Evolutionary conservation across 2,888 invertebrate species (phyloP), one percentile per base, ranked within the genome.

Genomic region (Poecilobothrus nobilitatus): DNA sequence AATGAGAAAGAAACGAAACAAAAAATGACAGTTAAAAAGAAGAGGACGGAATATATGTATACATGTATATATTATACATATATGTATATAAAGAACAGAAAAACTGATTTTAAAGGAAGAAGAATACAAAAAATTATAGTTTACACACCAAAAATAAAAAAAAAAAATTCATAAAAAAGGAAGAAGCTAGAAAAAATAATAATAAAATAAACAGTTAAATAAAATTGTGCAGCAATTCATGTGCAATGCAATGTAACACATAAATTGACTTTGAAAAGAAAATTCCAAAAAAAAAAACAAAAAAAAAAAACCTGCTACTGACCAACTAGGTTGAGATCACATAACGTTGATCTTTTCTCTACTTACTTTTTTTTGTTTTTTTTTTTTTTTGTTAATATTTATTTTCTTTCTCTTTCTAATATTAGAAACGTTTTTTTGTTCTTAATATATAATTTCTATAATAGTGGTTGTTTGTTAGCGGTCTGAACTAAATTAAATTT

Each of bases 321-420:
- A 53, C 53, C 53, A 53, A 53, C 53, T 53, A 15, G 53, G 53
- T 53, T 53, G 53, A 53, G 53, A 53, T 53, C 53, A 53, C 53
- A 53, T 53, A 53, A 53, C 53, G 53, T 53, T 53, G 53, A 53
- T 53, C 53, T 53, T 53, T 53, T 53, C 53, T n/a, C 53, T 53
- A 53, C 53, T 53, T 34, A 9, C 12, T 53, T 53, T 53, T 2
- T 53, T 53, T 53, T 18, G 3, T 53, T 53, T 53, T 53, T 53
- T 53, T 4, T 44, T 44, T 44, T 44, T 15, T 44, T 44, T 3
- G 44, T 44, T 44, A 7, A 34, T 34, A 34, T 12, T 44, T 53
- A 12, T 53, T 53, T 53, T 53, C 53, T 15, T n/a, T 18, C 15
- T 53, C 53, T 53, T 18, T n/a, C 37, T 8, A 37, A 8, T 37